These are phyloP conservation scores for Tarsius wallacei DNA, from an alignment of 2,797 vertebrate species.

Conservation along the genomic window DNA sequence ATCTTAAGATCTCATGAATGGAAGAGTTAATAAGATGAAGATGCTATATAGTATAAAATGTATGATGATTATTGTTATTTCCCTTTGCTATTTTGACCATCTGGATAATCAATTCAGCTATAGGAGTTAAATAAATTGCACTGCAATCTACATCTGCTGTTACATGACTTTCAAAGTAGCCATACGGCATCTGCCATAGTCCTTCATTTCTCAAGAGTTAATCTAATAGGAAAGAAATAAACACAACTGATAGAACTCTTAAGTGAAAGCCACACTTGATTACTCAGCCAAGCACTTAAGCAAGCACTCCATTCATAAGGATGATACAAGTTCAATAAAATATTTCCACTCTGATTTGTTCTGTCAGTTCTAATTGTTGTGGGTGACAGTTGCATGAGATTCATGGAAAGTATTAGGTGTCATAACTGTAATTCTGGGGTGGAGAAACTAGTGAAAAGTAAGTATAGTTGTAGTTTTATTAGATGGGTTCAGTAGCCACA, in stretches of 20 bases:
- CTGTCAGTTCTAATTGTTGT: constrained; percentile 48
- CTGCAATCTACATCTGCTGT: constrained; percentile 27
- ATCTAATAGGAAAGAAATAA: constrained; percentile 67
- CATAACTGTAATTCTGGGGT: background rate
- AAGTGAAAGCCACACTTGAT: constrained; percentile 72
- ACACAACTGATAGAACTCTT: constrained; percentile 64
- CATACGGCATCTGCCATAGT: background rate
- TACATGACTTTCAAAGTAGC: constrained; percentile 11
- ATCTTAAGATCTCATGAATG: background rate
- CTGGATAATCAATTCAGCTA: constrained; percentile 51
- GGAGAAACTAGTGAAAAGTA: constrained; percentile 17
- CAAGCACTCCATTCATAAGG: constrained; percentile 16
- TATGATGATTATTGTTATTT: background rate
- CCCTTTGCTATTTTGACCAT: constrained; percentile 22
- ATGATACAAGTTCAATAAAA: constrained; percentile 39
- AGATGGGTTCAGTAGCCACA: background rate
- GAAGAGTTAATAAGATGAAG: background rate
- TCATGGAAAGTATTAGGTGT: background rate
- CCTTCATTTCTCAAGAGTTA: constrained; percentile 64
- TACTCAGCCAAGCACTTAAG: constrained; percentile 55
- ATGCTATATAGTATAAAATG: background rate
- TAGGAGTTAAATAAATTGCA: constrained; percentile 27
- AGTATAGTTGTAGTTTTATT: constrained; percentile 5
- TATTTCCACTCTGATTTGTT: background rate
- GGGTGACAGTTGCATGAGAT: background rate